These are phyloP conservation scores for Tauraco erythrolophus DNA, from an alignment of 2,113 vertebrate genomes.

Conservation along the genomic window DNA sequence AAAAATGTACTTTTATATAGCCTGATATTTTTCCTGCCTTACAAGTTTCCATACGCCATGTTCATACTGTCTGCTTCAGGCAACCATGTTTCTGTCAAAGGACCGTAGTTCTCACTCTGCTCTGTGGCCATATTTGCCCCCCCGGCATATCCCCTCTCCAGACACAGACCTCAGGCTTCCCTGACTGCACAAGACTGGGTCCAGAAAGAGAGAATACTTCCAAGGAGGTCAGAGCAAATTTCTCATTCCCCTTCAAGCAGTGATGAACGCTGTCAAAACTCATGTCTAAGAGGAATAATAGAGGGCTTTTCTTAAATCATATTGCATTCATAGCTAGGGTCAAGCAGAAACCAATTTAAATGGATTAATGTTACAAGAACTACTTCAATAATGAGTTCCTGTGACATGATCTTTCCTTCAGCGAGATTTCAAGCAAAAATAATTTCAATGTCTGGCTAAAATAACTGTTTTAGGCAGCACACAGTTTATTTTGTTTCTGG, in stretches of 20 bases:
- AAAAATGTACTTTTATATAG: neutral
- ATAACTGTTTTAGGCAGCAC: neutral
- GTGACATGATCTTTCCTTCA: neutral
- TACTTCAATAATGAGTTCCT: neutral
- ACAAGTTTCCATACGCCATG: neutral
- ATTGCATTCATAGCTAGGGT: neutral
- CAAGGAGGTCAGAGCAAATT: neutral
- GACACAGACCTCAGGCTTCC: neutral
- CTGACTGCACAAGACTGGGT: rapidly evolving
- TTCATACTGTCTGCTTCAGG: neutral
- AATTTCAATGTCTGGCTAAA: neutral
- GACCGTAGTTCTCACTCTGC: neutral
- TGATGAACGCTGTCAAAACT: neutral
- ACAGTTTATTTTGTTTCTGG: neutral
- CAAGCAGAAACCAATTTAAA: neutral
- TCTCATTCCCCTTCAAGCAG: neutral
- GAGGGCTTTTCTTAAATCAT: neutral
- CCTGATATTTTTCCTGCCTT: neutral
- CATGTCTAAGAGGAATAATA: neutral
- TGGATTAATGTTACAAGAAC: neutral
- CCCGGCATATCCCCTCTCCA: neutral
- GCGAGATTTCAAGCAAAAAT: neutral
- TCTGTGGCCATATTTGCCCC: neutral
- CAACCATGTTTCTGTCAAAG: neutral
- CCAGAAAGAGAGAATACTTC: neutral